Conservation (phyloP, 1,140 invertebrate species). For the Calliopsis andreniformis region DNA sequence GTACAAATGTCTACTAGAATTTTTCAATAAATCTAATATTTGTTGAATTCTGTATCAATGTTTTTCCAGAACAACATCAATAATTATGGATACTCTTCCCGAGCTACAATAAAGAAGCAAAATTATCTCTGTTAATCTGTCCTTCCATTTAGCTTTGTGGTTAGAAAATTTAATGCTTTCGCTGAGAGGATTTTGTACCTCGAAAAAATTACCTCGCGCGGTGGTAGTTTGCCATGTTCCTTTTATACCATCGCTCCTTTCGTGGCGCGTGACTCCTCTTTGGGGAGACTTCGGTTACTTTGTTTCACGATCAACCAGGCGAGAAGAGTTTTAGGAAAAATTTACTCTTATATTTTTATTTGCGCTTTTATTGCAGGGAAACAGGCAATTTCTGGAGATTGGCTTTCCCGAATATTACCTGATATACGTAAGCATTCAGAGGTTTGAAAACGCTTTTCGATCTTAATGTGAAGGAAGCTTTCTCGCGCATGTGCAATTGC, state of each 20-base stretch:
- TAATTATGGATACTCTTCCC: no score
- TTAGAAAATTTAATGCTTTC: background rate
- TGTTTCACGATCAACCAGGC: background rate
- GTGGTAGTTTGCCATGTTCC: background rate
- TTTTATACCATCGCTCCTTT: constrained; percentile 4
- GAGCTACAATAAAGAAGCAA: background rate
- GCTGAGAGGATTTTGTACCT: background rate
- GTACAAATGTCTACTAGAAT: no score
- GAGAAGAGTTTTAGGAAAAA: background rate
- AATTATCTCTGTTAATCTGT: background rate
- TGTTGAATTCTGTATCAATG: no score
- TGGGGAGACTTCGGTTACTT: background rate
- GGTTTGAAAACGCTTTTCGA: no score
- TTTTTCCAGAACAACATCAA: no score
- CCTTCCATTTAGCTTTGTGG: background rate
- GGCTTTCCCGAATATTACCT: no score
- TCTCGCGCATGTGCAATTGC: no score
- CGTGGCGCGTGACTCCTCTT: background rate
- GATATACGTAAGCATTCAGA: no score
- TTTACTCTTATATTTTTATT: no score
- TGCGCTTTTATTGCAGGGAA: background rate
- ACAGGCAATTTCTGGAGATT: no score
- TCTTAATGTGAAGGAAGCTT: no score
- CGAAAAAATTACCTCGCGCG: constrained; percentile 24
- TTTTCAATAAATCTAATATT: no score